Base-by-base conservation (phyloP, 2,888 invertebrate genomes). In the Nomada fabriciana region DNA sequence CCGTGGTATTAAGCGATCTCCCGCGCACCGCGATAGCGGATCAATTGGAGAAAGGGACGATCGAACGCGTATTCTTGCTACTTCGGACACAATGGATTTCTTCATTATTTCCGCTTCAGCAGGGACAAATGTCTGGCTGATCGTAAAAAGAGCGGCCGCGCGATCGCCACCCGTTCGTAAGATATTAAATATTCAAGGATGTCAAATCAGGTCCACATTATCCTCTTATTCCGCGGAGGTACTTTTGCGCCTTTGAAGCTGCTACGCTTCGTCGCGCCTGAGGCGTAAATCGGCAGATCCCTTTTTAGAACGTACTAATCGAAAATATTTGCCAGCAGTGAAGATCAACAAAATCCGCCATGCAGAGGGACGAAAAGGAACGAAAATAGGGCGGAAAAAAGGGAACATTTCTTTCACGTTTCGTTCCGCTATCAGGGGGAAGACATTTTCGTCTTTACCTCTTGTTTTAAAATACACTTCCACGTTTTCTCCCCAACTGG, bases 181-280 rank as follows among this genome's bases (percentile, higher is more conserved):
- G 84, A 83, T 88, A 86, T 90, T 89, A 89, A 90, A 90, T 90
- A 89, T 90, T 91, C 90, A 89, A 87, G 85, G 78, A 83, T 82
- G 86, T 87, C 83, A 84, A 90, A 89, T 91, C 85, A 79, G 84
- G 83, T 83, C 80, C 78, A 70, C 80, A 80, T 86, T 88, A 85
- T 88, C 89, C 82, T 83, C 83, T 85, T 88, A 89, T 89, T 90
- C 89, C 88, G 68, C 79, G 67, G 67, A 72, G 80, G 65, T 72
- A 80, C 82, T 79, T 73, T 67, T 60, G 20, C 72, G 67, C 61
- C 86, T 86, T 85, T 82, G 88, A 89, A 59, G 78, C 83, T 43
- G 64, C 55, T 75, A 71, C 75, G 76, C 85, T 59, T 80, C 77
- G 87, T 70, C 70, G 76, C 83, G 61, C 25, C 29, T 52, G 67